Percentiles rank a stretch among this genome's conserved stretches.
phyloP scores from a whole-genome alignment of 2,113 vertebrate species.

The Pterocles burchelli region DNA sequence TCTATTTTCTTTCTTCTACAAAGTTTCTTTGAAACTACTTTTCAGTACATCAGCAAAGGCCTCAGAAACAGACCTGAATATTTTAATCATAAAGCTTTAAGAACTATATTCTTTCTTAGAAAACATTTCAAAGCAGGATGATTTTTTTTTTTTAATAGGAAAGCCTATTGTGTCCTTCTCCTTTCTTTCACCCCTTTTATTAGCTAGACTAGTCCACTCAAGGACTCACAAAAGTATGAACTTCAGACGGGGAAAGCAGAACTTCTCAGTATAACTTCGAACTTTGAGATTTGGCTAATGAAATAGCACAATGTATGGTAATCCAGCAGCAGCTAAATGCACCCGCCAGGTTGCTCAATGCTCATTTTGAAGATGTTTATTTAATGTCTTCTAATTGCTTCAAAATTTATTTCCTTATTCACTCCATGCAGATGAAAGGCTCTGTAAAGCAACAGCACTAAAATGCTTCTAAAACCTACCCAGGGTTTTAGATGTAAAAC shows the following conservation, averaged over 20 bases:
- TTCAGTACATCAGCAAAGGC: neutral
- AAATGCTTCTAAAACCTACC: neutral
- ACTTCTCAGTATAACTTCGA: neutral
- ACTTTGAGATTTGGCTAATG: neutral
- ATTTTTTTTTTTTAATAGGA: neutral
- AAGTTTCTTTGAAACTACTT: neutral
- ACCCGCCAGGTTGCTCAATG: neutral
- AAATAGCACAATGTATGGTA: neutral
- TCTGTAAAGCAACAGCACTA: neutral
- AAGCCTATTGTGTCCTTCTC: neutral
- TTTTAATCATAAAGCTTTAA: neutral
- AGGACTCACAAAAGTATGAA: neutral
- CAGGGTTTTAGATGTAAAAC: neutral
- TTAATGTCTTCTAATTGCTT: conserved; percentile 3
- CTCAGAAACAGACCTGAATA: neutral
- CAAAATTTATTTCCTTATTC: conserved; percentile 37
- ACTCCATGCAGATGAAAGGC: neutral
- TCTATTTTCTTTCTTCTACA: neutral
- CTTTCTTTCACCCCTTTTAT: neutral
- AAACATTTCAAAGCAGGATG: neutral
- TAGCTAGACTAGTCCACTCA: neutral
- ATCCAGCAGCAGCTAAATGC: neutral
- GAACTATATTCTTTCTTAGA: neutral
- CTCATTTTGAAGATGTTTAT: neutral
- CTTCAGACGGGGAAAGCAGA: neutral